Evolutionary conservation across 2,888 invertebrate species (phyloP).

Genomic region (Phymatocera aterrima): DNA sequence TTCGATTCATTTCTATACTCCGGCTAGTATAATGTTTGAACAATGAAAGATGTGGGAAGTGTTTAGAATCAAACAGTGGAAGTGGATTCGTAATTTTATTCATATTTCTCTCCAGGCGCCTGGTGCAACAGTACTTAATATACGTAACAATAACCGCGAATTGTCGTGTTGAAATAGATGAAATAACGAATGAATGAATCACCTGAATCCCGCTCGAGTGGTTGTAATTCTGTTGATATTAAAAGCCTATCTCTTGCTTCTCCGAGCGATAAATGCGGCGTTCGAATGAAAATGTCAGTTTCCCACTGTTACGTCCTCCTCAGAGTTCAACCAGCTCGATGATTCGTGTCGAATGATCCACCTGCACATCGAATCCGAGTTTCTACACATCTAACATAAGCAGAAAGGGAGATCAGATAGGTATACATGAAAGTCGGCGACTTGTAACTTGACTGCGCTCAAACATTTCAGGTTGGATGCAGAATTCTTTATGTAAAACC

Average conservation of each 20-base stretch:
- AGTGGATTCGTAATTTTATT: too few relatives aligned
- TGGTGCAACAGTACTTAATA: too few relatives aligned
- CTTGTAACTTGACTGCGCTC: not conserved
- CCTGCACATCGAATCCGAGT: not conserved
- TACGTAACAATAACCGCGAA: too few relatives aligned
- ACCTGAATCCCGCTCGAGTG: too few relatives aligned
- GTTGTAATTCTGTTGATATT: not conserved
- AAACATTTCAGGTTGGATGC: not conserved
- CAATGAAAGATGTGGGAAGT: not conserved
- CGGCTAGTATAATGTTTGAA: not conserved
- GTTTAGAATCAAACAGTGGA: too few relatives aligned
- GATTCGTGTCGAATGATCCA: slow-evolving; percentile 30
- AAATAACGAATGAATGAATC: too few relatives aligned
- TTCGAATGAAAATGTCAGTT: slow-evolving; percentile 21
- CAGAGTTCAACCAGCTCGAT: not conserved
- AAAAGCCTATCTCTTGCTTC: not conserved
- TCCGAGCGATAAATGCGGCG: not conserved
- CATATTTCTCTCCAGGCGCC: too few relatives aligned
- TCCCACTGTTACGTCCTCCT: slow-evolving; percentile 9
- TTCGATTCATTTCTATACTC: not conserved
- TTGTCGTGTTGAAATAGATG: too few relatives aligned
- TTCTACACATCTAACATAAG: not conserved
- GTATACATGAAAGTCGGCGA: not conserved
- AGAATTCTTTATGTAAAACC: not conserved
- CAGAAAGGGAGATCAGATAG: not conserved